These are phyloP conservation scores for Tigriopus japonicus DNA, from an alignment of 1,140 invertebrate species.

Conservation along the genomic window DNA sequence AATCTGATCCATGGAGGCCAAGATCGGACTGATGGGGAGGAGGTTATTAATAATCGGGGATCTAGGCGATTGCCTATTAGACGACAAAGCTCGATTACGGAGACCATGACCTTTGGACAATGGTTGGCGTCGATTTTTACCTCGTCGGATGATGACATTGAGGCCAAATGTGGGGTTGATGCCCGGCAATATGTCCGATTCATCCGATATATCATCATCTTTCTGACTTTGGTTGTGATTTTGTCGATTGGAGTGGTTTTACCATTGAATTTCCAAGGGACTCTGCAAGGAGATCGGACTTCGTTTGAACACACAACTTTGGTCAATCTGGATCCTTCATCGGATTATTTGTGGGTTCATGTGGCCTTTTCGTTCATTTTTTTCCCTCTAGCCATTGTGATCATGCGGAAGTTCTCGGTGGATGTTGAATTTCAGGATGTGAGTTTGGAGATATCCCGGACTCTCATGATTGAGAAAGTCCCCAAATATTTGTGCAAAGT, in stretches of 20 bases:
- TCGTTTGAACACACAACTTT: neutral
- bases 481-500: neutral
- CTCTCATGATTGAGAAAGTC: conserved; percentile 2
- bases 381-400: neutral
- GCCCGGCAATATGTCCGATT: neutral
- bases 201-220: neutral
- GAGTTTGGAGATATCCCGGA: neutral
- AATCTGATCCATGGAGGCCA: no score
- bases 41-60: no score
- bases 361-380: neutral
- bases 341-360: neutral
- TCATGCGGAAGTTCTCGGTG: neutral
- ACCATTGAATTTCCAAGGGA: neutral
- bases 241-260: neutral
- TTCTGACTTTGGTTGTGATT: neutral
- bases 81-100: no score
- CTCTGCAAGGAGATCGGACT: neutral
- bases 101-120: neutral
- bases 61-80: no score
- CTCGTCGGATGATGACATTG: neutral
- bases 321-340: neutral
- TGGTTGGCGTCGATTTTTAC: neutral
- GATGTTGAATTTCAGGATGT: conserved; percentile 2
- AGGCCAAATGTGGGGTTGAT: neutral
- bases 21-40: no score